Conservation (phyloP, 2,888 invertebrate species). For the Loripinus fragilis region DNA sequence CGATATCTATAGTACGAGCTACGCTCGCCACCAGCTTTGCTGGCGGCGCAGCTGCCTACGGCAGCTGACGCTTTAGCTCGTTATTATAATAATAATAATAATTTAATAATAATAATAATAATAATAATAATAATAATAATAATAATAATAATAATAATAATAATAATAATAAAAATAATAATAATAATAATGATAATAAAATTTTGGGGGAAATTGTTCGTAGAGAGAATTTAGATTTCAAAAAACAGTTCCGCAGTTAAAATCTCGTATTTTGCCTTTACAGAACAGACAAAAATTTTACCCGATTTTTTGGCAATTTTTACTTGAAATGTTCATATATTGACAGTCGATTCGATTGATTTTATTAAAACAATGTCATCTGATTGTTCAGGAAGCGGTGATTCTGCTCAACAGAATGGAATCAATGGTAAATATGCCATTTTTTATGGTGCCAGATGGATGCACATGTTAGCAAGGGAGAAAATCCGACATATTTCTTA, state of each 20-base stretch:
- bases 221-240: background rate
- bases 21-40: no score
- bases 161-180: conserved; percentile 1
- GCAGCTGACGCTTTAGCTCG: no score
- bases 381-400: conserved; percentile 55
- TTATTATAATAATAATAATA: no score
- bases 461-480: background rate
- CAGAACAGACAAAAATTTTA: no score
- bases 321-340: background rate
- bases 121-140: background rate
- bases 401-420: conserved; percentile 57
- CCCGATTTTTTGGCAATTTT: background rate
- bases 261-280: background rate
- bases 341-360: background rate
- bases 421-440: conserved; percentile 43
- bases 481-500: background rate
- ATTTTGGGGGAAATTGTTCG: background rate
- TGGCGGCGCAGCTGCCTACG: no score
- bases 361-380: conserved; percentile 46
- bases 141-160: conserved; percentile 7
- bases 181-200: background rate
- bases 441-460: conserved; percentile 3
- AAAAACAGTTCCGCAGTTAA: background rate
- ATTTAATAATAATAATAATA: conserved; percentile 1
- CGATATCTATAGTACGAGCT: no score